A percentile compares a stretch with the other conserved stretches of the same genome.
These are phyloP conservation scores for Apaloderma vittatum DNA, from an alignment of 2,113 vertebrate species.

Conservation along the genomic window DNA sequence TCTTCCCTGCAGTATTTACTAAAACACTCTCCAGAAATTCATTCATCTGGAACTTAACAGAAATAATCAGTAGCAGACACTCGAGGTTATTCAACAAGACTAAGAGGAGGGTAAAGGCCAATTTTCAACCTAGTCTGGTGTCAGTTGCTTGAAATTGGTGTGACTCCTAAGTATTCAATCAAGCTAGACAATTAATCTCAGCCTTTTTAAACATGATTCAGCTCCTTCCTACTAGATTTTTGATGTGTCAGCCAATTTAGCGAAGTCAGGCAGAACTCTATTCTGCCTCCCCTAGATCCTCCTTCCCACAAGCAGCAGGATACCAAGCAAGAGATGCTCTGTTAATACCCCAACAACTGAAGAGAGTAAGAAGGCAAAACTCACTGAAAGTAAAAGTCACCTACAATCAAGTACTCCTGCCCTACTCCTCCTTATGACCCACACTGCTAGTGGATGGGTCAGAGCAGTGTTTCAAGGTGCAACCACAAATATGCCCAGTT, in stretches of 20 bases:
- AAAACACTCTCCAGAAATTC: background rate
- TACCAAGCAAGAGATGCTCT: background rate
- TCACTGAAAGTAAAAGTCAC: background rate
- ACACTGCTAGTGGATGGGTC: background rate
- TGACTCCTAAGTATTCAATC: background rate
- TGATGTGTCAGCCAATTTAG: background rate
- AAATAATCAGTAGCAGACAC: background rate
- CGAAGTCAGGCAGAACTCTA: background rate
- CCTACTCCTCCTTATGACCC: background rate
- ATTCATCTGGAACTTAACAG: background rate
- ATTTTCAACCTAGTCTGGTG: background rate
- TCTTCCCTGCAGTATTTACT: background rate
- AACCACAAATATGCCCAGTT: background rate
- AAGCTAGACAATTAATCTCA: background rate
- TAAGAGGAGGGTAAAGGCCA: background rate
- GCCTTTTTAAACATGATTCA: background rate
- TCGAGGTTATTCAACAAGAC: background rate
- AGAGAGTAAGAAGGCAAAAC: background rate
- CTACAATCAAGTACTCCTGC: background rate
- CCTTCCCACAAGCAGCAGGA: background rate
- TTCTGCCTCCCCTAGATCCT: background rate
- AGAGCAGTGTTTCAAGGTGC: background rate
- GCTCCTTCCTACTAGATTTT: background rate
- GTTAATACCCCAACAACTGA: background rate
- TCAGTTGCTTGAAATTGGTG: background rate